phyloP scores from a whole-genome alignment of 2,113 vertebrate genomes.

The Menura novaehollandiae region DNA sequence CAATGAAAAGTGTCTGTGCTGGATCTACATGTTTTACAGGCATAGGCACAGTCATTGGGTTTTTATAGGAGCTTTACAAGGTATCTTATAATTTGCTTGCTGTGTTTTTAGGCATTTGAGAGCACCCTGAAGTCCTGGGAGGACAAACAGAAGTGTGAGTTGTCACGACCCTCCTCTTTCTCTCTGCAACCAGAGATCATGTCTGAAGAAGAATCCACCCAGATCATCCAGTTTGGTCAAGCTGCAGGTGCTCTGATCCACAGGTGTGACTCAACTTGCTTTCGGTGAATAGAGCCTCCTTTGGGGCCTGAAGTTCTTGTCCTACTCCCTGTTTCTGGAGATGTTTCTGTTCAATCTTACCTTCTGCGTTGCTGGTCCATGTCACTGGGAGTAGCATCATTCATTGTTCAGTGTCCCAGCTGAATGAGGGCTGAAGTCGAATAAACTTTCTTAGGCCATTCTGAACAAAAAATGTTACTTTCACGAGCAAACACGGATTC shows the following conservation, averaged over 20 bases:
- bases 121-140: constrained; percentile 98
- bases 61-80: neutral
- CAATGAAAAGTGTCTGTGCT: neutral
- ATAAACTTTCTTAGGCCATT: neutral
- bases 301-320: neutral
- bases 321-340: neutral
- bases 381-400: neutral
- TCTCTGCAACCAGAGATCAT: constrained; percentile 86
- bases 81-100: neutral
- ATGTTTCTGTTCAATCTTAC: neutral
- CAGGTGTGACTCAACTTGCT: constrained; percentile 72
- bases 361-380: neutral
- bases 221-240: constrained; percentile 88
- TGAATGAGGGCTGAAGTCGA: neutral
- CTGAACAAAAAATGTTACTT: neutral
- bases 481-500: neutral
- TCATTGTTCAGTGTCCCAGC: neutral
- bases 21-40: neutral
- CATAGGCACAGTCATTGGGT: neutral
- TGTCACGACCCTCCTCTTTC: constrained; percentile 78
- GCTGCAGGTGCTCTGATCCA: constrained; percentile 90
- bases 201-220: constrained; percentile 87
- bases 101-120: constrained; percentile 85
- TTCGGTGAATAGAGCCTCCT: neutral
- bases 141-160: constrained; percentile 94